A percentile compares a stretch with the other conserved stretches of the same genome.
These are phyloP conservation scores for Scortum barcoo DNA, from an alignment of 2,113 vertebrate genomes.

Conservation along the genomic window DNA sequence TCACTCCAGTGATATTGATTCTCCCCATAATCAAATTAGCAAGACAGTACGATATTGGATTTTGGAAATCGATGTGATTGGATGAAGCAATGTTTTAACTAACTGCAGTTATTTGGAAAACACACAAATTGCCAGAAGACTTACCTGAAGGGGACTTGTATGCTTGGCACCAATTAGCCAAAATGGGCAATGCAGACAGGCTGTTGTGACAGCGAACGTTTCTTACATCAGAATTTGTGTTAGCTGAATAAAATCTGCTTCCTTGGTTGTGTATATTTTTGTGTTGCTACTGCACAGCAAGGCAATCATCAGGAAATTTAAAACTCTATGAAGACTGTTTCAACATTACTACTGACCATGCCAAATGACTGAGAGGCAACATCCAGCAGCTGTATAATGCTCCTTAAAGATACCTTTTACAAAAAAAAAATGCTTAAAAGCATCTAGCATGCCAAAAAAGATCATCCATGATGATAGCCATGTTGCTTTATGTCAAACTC, in stretches of 20 bases:
- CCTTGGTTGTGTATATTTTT: background rate
- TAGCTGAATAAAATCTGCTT: background rate
- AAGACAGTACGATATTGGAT: conserved; percentile 9
- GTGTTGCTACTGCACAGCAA: background rate
- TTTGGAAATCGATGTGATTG: background rate
- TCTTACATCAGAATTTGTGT: background rate
- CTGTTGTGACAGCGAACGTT: background rate
- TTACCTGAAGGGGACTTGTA: background rate
- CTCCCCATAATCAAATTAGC: background rate
- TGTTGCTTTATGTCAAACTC: background rate
- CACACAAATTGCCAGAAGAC: background rate
- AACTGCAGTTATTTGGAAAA: background rate
- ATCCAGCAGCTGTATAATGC: background rate
- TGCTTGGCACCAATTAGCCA: background rate
- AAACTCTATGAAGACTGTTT: background rate
- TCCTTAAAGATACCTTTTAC: background rate
- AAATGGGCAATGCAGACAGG: background rate
- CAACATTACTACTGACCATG: background rate
- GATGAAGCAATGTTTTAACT: background rate
- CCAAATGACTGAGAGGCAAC: background rate
- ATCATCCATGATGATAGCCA: background rate
- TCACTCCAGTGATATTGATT: background rate
- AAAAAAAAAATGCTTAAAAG: background rate
- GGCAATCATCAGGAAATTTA: background rate
- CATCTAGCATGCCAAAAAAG: too few relatives aligned